phyloP scores from a whole-genome alignment of 2,113 vertebrate genomes.

The Bagarius yarrelli region DNA sequence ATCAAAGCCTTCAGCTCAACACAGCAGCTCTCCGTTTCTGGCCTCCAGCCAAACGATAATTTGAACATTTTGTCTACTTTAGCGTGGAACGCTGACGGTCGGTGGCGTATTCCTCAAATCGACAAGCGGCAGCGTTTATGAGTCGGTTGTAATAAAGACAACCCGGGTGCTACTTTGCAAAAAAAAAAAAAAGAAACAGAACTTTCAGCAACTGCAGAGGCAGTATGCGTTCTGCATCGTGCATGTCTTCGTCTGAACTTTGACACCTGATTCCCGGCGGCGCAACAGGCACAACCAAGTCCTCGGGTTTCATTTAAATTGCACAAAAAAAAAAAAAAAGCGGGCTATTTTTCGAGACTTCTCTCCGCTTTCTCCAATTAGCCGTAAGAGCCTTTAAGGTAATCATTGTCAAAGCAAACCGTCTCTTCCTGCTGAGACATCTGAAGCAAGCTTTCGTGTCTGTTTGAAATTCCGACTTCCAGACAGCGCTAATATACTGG shows the following conservation, averaged over 20 bases:
- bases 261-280: conserved; percentile 70
- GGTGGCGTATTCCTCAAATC: conserved; percentile 16
- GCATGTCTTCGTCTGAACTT: conserved; percentile 59
- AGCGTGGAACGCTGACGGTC: conserved; percentile 51
- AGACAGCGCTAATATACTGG: conserved; percentile 62
- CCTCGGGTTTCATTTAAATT: conserved; percentile 14
- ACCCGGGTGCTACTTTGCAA: not conserved
- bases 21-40: conserved; percentile 74
- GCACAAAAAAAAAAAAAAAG: conserved; percentile 10
- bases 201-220: not conserved
- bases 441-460: conserved; percentile 52
- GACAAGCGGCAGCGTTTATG: conserved; percentile 24
- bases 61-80: conserved; percentile 76
- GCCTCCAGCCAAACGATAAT: conserved; percentile 76
- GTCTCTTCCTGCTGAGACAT: conserved; percentile 52
- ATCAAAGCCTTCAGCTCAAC: conserved; percentile 73
- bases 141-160: not conserved
- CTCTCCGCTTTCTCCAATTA: conserved; percentile 72
- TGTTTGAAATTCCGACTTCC: conserved; percentile 60
- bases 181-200: not conserved
- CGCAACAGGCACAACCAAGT: conserved; percentile 58
- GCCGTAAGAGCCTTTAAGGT: conserved; percentile 66
- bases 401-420: conserved; percentile 55
- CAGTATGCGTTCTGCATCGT: not conserved
- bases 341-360: conserved; percentile 63